Percentiles rank a stretch among this genome's conserved stretches.
Evolutionary conservation across 2,797 vertebrate species (phyloP).

Genomic region (Helicolenus hilgendorfi): DNA sequence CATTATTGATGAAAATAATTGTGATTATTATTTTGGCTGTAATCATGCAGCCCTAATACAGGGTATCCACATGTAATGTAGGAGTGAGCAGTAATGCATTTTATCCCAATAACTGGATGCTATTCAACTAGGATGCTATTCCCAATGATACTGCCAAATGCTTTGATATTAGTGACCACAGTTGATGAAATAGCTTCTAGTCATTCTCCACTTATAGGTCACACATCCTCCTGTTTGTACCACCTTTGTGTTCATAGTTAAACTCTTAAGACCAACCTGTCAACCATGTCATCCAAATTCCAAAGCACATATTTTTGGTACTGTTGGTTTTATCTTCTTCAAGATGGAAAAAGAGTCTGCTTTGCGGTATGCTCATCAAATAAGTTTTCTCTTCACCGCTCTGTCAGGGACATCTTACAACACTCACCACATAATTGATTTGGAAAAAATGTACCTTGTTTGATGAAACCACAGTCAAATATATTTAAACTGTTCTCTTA

Average conservation of each 20-base stretch:
- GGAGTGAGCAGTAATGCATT: not conserved
- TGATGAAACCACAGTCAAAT: not conserved
- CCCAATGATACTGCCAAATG: not conserved
- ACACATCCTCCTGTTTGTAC: not conserved
- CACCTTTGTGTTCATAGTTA: not conserved
- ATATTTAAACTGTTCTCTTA: not conserved
- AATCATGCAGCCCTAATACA: rapidly evolving
- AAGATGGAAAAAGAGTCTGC: not conserved
- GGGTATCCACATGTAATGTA: not conserved
- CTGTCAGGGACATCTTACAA: not conserved
- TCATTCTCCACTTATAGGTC: not conserved
- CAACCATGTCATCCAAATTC: not conserved
- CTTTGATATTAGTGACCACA: not conserved
- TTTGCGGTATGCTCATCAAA: not conserved
- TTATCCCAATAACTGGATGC: not conserved
- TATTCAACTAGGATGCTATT: not conserved
- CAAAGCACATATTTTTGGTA: not conserved
- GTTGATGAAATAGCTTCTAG: not conserved
- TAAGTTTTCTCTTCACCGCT: not conserved
- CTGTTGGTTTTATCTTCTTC: too few species aligned
- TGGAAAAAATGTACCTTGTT: not conserved
- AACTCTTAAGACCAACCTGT: not conserved
- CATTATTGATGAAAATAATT: too few species aligned
- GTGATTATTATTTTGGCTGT: too few species aligned
- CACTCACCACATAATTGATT: not conserved